Evolutionary conservation across 2,888 invertebrate genomes (phyloP).

Genomic region (Dryobota labecula): DNA sequence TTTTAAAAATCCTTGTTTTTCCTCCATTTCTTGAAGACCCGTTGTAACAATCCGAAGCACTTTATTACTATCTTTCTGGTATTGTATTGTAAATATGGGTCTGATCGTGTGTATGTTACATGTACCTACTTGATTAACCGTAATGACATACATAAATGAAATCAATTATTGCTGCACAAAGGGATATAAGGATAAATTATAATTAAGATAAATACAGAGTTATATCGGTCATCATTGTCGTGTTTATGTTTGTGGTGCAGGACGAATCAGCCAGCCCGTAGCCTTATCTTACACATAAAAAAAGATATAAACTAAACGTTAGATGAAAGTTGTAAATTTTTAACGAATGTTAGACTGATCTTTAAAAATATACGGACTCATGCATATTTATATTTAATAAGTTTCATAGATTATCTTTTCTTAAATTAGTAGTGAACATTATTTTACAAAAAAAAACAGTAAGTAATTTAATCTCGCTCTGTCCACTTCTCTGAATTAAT

Average conservation of each 20-base stretch:
- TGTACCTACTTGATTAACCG: slow-evolving; percentile 15
- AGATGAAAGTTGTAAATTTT: slow-evolving; percentile 81
- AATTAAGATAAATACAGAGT: slow-evolving; percentile 43
- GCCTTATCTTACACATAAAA: slow-evolving; percentile 79
- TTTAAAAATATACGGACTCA: slow-evolving; percentile 87
- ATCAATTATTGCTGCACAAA: slow-evolving; percentile 62
- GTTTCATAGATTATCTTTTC: slow-evolving; percentile 82
- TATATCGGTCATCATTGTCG: slow-evolving; percentile 43
- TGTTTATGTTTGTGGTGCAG: slow-evolving; percentile 65
- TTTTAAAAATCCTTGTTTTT: slow-evolving; percentile 28
- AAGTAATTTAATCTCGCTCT: slow-evolving; percentile 78
- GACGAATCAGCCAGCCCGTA: slow-evolving; percentile 70
- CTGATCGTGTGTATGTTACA: slow-evolving; percentile 35
- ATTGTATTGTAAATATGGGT: slow-evolving; percentile 53
- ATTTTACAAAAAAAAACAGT: slow-evolving; percentile 71
- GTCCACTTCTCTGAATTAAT: slow-evolving; percentile 82
- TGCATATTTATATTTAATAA: slow-evolving; percentile 77
- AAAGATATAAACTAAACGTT: slow-evolving; percentile 74
- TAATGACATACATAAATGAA: slow-evolving; percentile 19
- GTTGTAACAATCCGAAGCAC: slow-evolving; percentile 28
- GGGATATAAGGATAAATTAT: slow-evolving; percentile 31
- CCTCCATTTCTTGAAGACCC: slow-evolving; percentile 39
- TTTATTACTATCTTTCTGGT: slow-evolving; percentile 31
- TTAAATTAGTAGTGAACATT: slow-evolving; percentile 73
- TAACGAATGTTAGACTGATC: slow-evolving; percentile 91